Conservation (phyloP, 2,888 invertebrate genomes). For the Drosophila lutescens region DNA sequence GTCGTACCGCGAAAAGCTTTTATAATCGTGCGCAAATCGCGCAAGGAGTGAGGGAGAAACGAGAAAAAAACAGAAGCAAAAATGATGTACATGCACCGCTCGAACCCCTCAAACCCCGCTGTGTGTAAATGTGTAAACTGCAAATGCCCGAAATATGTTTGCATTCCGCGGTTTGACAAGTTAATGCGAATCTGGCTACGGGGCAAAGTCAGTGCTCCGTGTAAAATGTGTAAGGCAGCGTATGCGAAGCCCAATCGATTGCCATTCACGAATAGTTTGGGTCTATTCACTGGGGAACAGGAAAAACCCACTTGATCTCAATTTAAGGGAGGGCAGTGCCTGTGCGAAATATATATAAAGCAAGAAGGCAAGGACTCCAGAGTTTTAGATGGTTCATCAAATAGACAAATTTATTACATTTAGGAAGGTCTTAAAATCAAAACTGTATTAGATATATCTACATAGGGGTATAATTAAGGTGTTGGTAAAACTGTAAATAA, state of each 20-base stretch:
- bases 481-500: too few relatives aligned
- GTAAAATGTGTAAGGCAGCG: neutral
- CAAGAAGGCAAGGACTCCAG: neutral
- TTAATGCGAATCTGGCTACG: constrained; percentile 72
- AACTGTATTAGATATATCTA: too few relatives aligned
- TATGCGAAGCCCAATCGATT: neutral
- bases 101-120: constrained; percentile 11
- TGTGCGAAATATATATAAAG: neutral
- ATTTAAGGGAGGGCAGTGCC: neutral
- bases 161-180: constrained; percentile 80
- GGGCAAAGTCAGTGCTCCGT: neutral
- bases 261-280: constrained; percentile 3
- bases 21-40: constrained; percentile 83
- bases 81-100: constrained; percentile 76
- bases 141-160: constrained; percentile 83
- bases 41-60: constrained; percentile 60
- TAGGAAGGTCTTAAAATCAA: neutral
- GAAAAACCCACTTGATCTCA: neutral
- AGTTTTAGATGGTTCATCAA: neutral
- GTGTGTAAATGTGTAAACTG: constrained; percentile 28
- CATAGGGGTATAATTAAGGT: too few relatives aligned
- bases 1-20: constrained; percentile 84
- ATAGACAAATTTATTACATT: neutral
- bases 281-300: neutral
- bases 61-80: constrained; percentile 48